Conservation (phyloP, 2,113 vertebrate species). For the Leucoraja erinaceus region DNA sequence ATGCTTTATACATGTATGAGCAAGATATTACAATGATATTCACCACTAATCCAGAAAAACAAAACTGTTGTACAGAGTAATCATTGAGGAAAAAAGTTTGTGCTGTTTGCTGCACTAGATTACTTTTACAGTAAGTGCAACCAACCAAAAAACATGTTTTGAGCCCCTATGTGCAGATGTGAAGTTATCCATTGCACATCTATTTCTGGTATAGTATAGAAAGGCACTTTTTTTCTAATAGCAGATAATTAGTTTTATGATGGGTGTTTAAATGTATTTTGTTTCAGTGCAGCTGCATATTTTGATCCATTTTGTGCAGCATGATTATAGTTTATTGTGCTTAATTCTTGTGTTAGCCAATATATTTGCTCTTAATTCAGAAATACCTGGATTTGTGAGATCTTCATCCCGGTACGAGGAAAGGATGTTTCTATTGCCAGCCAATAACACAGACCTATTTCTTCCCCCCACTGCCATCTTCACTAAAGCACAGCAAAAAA, state of each 20-base stretch:
- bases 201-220: background rate
- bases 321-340: background rate
- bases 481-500: too few species aligned
- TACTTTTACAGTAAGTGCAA: background rate
- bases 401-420: background rate
- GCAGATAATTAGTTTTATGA: background rate
- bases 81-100: background rate
- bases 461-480: too few species aligned
- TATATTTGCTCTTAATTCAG: background rate
- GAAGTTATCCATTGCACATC: background rate
- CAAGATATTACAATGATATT: background rate
- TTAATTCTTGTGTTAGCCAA: background rate
- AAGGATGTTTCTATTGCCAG: background rate
- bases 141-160: background rate
- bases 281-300: background rate
- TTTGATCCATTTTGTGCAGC: background rate
- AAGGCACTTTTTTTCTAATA: background rate
- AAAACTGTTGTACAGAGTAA: background rate
- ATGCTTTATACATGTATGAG: too few species aligned
- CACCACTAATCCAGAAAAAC: background rate
- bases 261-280: background rate
- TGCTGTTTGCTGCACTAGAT: background rate
- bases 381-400: background rate
- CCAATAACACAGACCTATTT: too few species aligned
- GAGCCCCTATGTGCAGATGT: background rate